Conservation (phyloP, 2,888 invertebrate species). For the Xylota segnis region DNA sequence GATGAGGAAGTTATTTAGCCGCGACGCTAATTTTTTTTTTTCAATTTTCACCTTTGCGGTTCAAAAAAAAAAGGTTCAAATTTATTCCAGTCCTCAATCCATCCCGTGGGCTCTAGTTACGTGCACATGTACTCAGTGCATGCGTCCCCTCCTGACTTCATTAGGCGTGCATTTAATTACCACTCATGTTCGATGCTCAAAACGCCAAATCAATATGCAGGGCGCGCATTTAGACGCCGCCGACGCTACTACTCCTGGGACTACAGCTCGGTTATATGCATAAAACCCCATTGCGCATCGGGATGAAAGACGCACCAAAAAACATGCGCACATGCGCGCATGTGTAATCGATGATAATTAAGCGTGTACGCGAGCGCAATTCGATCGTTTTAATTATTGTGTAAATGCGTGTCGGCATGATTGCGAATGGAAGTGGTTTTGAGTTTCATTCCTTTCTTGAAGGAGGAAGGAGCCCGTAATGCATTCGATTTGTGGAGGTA, state of each 20-base stretch:
- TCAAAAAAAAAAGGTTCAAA: slow-evolving; percentile 16
- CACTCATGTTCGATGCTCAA: slow-evolving; percentile 59
- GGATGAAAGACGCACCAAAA: slow-evolving; percentile 63
- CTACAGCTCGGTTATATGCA: neutral
- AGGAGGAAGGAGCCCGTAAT: neutral
- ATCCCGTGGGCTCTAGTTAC: slow-evolving; percentile 39
- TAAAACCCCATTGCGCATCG: slow-evolving; percentile 36
- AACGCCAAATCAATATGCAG: slow-evolving; percentile 72
- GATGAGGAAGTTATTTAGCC: neutral
- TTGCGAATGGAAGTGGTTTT: slow-evolving; percentile 58
- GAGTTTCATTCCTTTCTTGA: slow-evolving; percentile 24
- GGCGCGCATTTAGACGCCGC: slow-evolving; percentile 56
- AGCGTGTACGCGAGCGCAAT: slow-evolving; percentile 75
- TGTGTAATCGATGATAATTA: slow-evolving; percentile 71
- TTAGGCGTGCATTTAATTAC: slow-evolving; percentile 73
- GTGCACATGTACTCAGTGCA: slow-evolving; percentile 22
- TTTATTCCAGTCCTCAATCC: neutral
- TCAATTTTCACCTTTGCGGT: neutral
- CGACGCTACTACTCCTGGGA: slow-evolving; percentile 30
- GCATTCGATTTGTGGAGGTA: slow-evolving; percentile 5
- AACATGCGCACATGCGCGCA: slow-evolving; percentile 67
- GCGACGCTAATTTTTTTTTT: neutral
- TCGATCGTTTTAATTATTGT: slow-evolving; percentile 76
- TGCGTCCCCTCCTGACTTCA: slow-evolving; percentile 45
- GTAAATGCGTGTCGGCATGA: slow-evolving; percentile 75